Conservation (phyloP, 2,113 vertebrate species). For the Microtus pennsylvanicus region DNA sequence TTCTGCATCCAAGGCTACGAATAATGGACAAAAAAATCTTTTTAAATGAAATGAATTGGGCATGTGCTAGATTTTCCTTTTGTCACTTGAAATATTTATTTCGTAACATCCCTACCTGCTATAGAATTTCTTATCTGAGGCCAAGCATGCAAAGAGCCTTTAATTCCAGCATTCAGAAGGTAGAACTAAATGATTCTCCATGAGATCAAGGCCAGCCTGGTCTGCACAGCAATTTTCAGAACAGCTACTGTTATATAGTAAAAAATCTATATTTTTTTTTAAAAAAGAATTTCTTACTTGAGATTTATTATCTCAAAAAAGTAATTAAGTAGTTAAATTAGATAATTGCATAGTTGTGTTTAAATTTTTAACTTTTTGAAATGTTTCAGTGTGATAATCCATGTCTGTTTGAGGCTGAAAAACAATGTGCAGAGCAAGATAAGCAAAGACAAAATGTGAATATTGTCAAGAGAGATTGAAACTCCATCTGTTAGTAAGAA, state of each 20-base stretch:
- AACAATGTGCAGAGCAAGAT: not conserved
- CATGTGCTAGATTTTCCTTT: not conserved
- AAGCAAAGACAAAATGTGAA: not conserved
- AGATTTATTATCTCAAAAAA: constrained; percentile 23
- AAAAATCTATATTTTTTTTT: not conserved
- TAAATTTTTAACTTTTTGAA: not conserved
- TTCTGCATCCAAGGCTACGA: not conserved
- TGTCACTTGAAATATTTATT: constrained; percentile 16
- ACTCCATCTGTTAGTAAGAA: not conserved
- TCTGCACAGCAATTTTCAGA: not conserved
- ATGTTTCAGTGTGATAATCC: not conserved
- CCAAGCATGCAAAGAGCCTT: not conserved
- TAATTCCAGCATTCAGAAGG: too few relatives aligned
- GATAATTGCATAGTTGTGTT: not conserved
- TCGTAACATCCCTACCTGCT: not conserved
- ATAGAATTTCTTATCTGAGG: not conserved
- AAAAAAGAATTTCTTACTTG: not conserved
- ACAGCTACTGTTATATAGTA: not conserved
- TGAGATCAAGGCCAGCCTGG: not conserved
- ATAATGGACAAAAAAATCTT: not conserved
- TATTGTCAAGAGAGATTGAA: not conserved
- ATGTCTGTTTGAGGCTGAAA: not conserved
- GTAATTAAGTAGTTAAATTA: not conserved
- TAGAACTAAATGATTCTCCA: not conserved
- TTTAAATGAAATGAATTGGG: constrained; percentile 15